phyloP scores from a whole-genome alignment of 2,797 vertebrate species.

The Protonibea diacanthus region DNA sequence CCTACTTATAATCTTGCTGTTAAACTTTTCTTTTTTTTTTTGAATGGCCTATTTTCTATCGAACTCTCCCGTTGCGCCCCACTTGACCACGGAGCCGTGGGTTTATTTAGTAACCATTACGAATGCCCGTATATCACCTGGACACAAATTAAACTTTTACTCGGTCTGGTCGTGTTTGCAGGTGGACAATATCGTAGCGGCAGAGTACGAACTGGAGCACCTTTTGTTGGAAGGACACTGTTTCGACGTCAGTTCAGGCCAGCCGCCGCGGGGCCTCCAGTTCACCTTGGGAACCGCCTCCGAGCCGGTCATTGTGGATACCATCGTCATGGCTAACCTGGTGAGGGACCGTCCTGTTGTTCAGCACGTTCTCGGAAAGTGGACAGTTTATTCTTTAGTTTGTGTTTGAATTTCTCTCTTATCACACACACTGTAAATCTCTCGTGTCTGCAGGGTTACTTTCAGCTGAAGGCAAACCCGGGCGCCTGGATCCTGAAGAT shows the following conservation, averaged over 20 bases:
- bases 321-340: constrained; percentile 99
- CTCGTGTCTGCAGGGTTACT: constrained; percentile 90
- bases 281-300: constrained; percentile 93
- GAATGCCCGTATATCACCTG: not conserved
- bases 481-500: constrained; percentile 95
- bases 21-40: not conserved
- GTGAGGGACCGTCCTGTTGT: constrained; percentile 76
- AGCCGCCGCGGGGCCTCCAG: constrained; percentile 96
- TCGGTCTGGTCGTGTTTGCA: constrained; percentile 55
- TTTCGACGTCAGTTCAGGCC: constrained; percentile 96
- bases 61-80: not conserved
- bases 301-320: constrained; percentile 92
- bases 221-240: constrained; percentile 97
- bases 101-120: not conserved
- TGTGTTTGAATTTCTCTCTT: not conserved
- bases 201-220: constrained; percentile 96
- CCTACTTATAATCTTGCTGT: not conserved
- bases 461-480: constrained; percentile 98
- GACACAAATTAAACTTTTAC: not conserved
- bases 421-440: not conserved
- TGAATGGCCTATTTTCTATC: not conserved
- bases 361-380: too few relatives aligned
- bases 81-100: not conserved
- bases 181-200: constrained; percentile 94
- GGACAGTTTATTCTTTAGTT: not conserved